Percentiles rank a stretch among this genome's conserved stretches.
These are phyloP conservation scores for Pteropus alecto DNA, from an alignment of 2,113 vertebrate genomes.

Conservation along the genomic window DNA sequence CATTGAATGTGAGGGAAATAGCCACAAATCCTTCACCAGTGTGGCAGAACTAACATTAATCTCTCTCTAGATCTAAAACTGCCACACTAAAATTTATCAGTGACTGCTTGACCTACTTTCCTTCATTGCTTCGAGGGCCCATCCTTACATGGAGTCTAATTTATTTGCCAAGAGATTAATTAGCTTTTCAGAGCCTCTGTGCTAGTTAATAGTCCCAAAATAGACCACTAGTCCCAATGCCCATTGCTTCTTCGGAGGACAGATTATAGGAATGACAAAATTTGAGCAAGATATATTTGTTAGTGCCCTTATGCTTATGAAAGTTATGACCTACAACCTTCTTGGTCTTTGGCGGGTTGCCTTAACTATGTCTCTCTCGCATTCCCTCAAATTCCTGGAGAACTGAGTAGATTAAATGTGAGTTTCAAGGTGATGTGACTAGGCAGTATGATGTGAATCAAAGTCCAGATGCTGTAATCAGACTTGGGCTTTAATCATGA, in stretches of 20 bases:
- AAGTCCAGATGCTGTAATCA: not conserved
- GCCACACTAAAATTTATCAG: not conserved
- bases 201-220: conserved; percentile 49
- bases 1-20: not conserved
- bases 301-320: not conserved
- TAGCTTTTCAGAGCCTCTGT: conserved; percentile 34
- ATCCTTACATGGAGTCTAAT: conserved; percentile 41
- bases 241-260: not conserved
- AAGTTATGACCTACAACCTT: not conserved
- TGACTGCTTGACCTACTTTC: conserved; percentile 50
- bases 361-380: not conserved
- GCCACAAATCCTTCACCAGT: not conserved
- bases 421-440: not conserved
- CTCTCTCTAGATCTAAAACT: conserved; percentile 19
- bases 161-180: conserved; percentile 60
- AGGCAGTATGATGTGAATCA: not conserved
- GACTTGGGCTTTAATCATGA: not conserved
- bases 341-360: not conserved
- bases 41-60: not conserved
- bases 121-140: conserved; percentile 25
- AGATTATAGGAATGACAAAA: not conserved
- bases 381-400: not conserved
- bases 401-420: not conserved
- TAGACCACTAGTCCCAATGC: not conserved
- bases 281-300: not conserved